Evolutionary conservation across 2,797 vertebrate genomes (phyloP), one percentile per base, ranked within the genome.

Genomic region (Australoheros facetus): DNA sequence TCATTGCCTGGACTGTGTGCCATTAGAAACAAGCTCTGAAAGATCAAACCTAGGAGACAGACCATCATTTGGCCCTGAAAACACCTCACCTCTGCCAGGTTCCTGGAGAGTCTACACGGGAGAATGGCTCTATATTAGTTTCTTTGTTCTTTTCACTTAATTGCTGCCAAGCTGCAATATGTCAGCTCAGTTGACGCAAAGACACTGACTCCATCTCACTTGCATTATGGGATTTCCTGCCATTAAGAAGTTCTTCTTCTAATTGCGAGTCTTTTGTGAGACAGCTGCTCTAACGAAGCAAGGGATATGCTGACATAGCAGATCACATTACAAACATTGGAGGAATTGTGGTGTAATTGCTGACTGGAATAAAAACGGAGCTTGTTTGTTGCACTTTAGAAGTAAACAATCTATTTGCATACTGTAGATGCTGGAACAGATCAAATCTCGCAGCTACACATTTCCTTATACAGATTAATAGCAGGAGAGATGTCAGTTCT

Each of bases 141-240:
- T 85, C 86, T 92, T 91, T 91, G 87, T 93, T 93, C 89, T 77
- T 78, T 87, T 71, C 82, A 80, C 73, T 82, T 94, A 89, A 90
- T 87, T 92, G 86, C 88, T 85, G 85, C 84, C 79, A 37, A 51
- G 82, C 70, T 79, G 78, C 80, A 85, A 84, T 55, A 82, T 79
- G 86, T 88, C 89, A 85, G 78, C 82, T 85, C 56, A 26, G 86
- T 85, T 71, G 80, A 57, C 6, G 0, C 80, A 62, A 88, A 64
- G 72, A 73, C 73, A 80, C 79, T 55, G 66, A 80, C 69, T 82
- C 81, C 56, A 80, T 85, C 83, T 88, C 74, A 42, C 54, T 70
- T 51, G 51, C 82, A 85, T 66, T 78, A 80, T 78, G 78, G 8
- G 6, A 62, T 88, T 91, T 85, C 56, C 73, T 73, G 72, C 74